Evolutionary conservation across 1,140 invertebrate species (phyloP).

Genomic region (Conus betulinus): DNA sequence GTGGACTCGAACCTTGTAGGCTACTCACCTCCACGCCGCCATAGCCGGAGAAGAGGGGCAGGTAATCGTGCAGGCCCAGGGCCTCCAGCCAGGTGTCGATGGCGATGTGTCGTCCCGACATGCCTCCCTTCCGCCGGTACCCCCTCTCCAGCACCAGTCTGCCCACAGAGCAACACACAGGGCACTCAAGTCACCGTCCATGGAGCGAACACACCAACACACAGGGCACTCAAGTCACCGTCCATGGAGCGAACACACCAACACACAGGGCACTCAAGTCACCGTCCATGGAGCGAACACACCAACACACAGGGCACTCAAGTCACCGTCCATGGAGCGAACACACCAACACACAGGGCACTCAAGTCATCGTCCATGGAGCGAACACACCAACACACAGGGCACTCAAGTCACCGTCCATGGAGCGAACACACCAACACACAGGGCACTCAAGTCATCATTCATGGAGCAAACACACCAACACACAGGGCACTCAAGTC

Average conservation of each 20-base stretch:
- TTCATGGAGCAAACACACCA: too few relatives aligned
- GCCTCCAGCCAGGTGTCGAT: conserved; percentile 66
- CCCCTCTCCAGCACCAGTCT: conserved; percentile 61
- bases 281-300: neutral
- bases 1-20: too few relatives aligned
- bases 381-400: too few relatives aligned
- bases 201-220: neutral
- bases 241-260: neutral
- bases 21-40: conserved; percentile 70
- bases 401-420: too few relatives aligned
- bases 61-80: conserved; percentile 42
- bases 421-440: too few relatives aligned
- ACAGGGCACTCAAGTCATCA: too few relatives aligned
- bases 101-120: conserved; percentile 64
- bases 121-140: conserved; percentile 56
- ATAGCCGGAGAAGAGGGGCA: conserved; percentile 43
- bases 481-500: too few relatives aligned
- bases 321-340: neutral
- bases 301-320: neutral
- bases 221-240: neutral
- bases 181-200: neutral
- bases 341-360: neutral
- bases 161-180: conserved; percentile 21
- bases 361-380: neutral
- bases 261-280: neutral